Base-by-base conservation (phyloP, 2,888 invertebrate genomes). In the Palloptera scutellata region DNA sequence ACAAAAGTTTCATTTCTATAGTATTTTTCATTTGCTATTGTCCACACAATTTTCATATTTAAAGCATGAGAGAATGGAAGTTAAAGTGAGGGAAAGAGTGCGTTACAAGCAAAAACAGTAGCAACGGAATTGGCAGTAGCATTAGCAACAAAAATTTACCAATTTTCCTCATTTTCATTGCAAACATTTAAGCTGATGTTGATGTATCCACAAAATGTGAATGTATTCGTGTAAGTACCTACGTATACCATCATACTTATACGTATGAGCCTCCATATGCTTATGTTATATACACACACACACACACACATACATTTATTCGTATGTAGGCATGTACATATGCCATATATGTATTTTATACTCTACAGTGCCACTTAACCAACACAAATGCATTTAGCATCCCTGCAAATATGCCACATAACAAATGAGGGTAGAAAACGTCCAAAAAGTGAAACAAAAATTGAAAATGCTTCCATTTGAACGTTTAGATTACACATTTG, bases 341-440 rank as follows among this genome's bases (percentile, higher is more conserved):
- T 30, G 30, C 17, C 19, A 51, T 61, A 54, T 62, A 42, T 62
- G 43, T 53, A 20, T 12, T 53, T 15, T 4, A 19, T 40, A 52
- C 42, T 19, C 8, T 12, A 15, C 40, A 52, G 15, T 13, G 43
- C 52, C 42, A 1, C n/a, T 10, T 17, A 43, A 43, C 12, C 15
- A 52, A 43, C 53, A 11, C 17, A 53, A 48, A 55, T 42, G 61
- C 57, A 62, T 62, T 42, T 43, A 30, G 30, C 40, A 30, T 40
- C 45, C 40, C 11, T 19, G 9, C 17, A 58, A 41, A 53, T 43
- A 43, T 10, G 12, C 10, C 41, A 58, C 58, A 64, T 59, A 59
- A 64, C 42, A 59, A 64, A 59, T 52, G 52, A 42, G 64, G 40
- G 15, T 57, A 55, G 40, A 54, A 59, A 52, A 45, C 5, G 53